Conservation (phyloP, 2,113 vertebrate species). For the Leucosticte australis region DNA sequence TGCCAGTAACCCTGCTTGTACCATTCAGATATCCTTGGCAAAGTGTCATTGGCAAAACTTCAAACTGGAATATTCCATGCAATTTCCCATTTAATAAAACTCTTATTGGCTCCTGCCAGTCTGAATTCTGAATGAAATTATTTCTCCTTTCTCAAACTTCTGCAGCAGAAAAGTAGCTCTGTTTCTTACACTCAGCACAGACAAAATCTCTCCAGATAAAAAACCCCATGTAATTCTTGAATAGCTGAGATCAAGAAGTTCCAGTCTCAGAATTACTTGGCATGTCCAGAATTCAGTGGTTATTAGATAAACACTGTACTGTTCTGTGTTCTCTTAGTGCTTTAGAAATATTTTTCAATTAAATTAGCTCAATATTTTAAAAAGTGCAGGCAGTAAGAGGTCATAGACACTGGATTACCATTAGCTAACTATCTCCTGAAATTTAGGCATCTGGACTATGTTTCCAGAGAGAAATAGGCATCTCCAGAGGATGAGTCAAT, state of each 20-base stretch:
- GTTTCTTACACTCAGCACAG: not conserved
- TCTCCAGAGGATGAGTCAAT: not conserved
- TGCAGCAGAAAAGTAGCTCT: not conserved
- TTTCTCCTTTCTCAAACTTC: conserved; percentile 6
- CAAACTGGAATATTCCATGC: not conserved
- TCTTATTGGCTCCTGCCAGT: not conserved
- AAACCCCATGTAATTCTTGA: not conserved
- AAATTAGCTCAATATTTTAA: not conserved
- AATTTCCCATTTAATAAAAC: conserved; percentile 1
- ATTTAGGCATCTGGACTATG: not conserved
- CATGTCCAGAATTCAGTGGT: not conserved
- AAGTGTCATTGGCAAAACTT: not conserved
- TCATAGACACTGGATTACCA: not conserved
- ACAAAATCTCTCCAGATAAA: not conserved
- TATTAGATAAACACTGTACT: not conserved
- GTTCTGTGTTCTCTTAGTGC: not conserved
- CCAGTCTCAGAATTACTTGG: not conserved
- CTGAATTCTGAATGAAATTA: not conserved
- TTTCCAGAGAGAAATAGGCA: not conserved
- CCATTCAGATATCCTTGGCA: not conserved
- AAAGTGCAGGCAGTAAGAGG: not conserved
- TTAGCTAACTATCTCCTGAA: not conserved
- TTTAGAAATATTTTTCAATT: not conserved
- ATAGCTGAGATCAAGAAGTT: not conserved
- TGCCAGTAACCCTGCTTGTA: not conserved